Conservation (phyloP, 2,888 invertebrate species). For the Baccha elongata region DNA sequence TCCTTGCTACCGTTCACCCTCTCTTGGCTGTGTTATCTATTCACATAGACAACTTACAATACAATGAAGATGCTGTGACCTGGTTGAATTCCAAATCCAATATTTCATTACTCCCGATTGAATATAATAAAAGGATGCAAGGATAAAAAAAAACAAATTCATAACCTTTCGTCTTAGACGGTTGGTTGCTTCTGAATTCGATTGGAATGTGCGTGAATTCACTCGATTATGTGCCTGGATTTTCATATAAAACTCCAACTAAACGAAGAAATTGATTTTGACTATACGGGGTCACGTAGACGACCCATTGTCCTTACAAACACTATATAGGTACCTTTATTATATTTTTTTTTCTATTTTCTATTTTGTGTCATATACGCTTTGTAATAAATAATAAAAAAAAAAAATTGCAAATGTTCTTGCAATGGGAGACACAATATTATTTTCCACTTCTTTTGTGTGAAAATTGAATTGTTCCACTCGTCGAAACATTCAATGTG, state of each 20-base stretch:
- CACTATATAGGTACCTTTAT: constrained; percentile 47
- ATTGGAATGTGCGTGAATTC: constrained; percentile 73
- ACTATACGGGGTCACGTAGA: constrained; percentile 65
- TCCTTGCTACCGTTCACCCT: constrained; percentile 32
- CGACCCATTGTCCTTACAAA: constrained; percentile 38
- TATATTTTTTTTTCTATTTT: constrained; percentile 37
- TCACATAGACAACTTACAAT: constrained; percentile 16
- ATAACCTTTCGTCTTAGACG: constrained; percentile 50
- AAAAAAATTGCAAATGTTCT: constrained; percentile 51
- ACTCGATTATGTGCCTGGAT: constrained; percentile 67
- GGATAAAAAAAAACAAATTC: constrained; percentile 51
- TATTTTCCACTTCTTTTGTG: constrained; percentile 63
- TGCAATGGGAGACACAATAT: constrained; percentile 28
- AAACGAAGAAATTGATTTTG: constrained; percentile 68
- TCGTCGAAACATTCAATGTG: constrained; percentile 55
- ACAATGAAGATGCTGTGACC: constrained; percentile 14
- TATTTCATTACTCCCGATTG: constrained; percentile 57
- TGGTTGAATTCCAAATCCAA: constrained; percentile 52
- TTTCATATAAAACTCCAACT: constrained; percentile 23
- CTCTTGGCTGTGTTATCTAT: constrained; percentile 25
- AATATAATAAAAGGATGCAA: constrained; percentile 47
- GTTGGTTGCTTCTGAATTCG: constrained; percentile 63
- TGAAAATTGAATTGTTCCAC: constrained; percentile 70
- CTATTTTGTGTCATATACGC: constrained; percentile 3
- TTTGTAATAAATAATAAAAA: constrained; percentile 59